phyloP scores from a whole-genome alignment of 2,113 vertebrate species.

The Malurus cyaneus region DNA sequence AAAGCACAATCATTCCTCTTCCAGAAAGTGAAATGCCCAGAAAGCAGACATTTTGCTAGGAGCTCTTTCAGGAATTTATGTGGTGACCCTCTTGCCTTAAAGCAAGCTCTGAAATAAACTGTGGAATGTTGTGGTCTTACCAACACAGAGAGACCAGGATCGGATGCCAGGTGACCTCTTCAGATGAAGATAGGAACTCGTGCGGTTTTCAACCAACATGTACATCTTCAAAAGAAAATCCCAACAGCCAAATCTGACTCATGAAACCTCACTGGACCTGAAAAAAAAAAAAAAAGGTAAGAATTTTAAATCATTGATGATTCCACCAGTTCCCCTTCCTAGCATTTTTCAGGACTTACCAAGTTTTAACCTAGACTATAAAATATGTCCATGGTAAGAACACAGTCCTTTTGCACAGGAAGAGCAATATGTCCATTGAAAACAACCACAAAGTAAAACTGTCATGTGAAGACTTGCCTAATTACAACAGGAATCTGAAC shows the following conservation, averaged over 20 bases:
- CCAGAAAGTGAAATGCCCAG: not conserved
- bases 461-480: not conserved
- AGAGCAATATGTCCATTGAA: not conserved
- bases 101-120: not conserved
- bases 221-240: conserved; percentile 80
- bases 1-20: not conserved
- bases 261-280: not conserved
- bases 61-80: not conserved
- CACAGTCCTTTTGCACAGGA: not conserved
- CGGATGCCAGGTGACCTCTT: conserved; percentile 90
- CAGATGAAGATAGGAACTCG: conserved; percentile 79
- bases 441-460: not conserved
- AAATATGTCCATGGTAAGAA: not conserved
- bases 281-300: not conserved
- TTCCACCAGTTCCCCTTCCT: not conserved
- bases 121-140: conserved; percentile 69
- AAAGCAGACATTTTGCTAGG: not conserved
- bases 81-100: not conserved
- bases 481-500: not conserved
- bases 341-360: not conserved
- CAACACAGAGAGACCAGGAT: conserved; percentile 94
- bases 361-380: not conserved
- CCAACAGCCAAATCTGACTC: not conserved
- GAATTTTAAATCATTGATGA: not conserved
- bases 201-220: conserved; percentile 86